Conservation (phyloP, 53 echinoderm and acorn worm genomes). For the Patiria pectinifera region DNA sequence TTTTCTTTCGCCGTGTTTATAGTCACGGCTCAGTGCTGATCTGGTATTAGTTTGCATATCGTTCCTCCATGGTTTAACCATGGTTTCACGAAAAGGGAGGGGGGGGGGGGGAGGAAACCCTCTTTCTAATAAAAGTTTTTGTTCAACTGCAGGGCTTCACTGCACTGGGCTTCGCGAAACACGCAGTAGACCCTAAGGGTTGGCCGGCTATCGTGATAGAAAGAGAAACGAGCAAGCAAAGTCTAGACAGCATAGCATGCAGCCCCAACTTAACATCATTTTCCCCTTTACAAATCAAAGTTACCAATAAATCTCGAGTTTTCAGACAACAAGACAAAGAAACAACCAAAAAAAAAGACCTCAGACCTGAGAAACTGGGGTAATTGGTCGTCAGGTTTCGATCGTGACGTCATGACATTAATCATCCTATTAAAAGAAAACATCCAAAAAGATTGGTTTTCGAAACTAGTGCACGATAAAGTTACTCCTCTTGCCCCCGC, state of each 20-base stretch:
- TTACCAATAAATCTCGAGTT: background rate
- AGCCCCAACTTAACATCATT: too few species aligned
- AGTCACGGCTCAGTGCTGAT: background rate
- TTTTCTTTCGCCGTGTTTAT: background rate
- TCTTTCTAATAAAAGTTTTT: too few species aligned
- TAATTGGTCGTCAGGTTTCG: conserved; percentile 37
- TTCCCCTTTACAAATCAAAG: background rate
- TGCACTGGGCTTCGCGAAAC: too few species aligned
- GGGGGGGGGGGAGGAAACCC: too few species aligned
- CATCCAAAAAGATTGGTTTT: background rate
- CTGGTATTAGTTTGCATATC: background rate
- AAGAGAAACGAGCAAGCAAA: too few species aligned
- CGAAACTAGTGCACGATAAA: conserved; percentile 15
- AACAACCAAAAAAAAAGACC: background rate
- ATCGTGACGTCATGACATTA: conserved; percentile 49
- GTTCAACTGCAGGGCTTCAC: too few species aligned
- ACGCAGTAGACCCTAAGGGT: too few species aligned
- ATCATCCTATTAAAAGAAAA: conserved; percentile 8
- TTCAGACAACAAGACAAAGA: background rate
- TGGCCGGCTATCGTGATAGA: too few species aligned
- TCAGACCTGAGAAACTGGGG: background rate
- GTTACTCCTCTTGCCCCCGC: background rate
- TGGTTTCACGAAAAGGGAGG: too few species aligned
- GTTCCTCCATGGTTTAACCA: too few species aligned
- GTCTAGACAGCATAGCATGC: too few species aligned